Conservation (phyloP, 2,113 vertebrate species). For the Barbus barbus region DNA sequence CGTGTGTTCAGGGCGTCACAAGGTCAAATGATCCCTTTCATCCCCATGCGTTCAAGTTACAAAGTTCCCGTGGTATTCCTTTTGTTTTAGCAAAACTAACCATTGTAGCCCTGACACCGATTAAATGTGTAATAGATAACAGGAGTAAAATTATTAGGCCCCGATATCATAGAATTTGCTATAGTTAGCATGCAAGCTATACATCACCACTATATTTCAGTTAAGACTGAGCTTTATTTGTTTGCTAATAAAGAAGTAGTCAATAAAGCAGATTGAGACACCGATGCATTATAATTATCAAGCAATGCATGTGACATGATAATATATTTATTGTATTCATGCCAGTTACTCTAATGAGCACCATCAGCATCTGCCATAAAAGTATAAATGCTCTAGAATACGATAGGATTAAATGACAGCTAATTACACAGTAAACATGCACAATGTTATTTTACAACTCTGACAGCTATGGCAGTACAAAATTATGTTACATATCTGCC, state of each 20-base stretch:
- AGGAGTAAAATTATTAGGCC: not conserved
- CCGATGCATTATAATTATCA: not conserved
- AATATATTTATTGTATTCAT: not conserved
- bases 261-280: not conserved
- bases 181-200: not conserved
- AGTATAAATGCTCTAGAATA: not conserved
- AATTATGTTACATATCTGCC: not conserved
- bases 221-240: not conserved
- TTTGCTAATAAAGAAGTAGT: not conserved
- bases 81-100: not conserved
- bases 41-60: constrained; percentile 12
- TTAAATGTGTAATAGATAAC: not conserved
- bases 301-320: not conserved
- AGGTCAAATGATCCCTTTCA: constrained; percentile 72
- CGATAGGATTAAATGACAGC: not conserved
- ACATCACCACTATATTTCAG: not conserved
- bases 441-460: not conserved
- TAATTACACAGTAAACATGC: not conserved
- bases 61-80: not conserved
- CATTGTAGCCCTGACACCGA: not conserved
- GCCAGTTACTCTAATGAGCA: not conserved
- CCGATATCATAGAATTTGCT: not conserved
- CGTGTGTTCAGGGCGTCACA: constrained; percentile 74
- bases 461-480: not conserved
- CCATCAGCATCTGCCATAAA: not conserved